These are phyloP conservation scores for Odontomachus brunneus DNA, from an alignment of 1,140 invertebrate genomes.

Conservation along the genomic window DNA sequence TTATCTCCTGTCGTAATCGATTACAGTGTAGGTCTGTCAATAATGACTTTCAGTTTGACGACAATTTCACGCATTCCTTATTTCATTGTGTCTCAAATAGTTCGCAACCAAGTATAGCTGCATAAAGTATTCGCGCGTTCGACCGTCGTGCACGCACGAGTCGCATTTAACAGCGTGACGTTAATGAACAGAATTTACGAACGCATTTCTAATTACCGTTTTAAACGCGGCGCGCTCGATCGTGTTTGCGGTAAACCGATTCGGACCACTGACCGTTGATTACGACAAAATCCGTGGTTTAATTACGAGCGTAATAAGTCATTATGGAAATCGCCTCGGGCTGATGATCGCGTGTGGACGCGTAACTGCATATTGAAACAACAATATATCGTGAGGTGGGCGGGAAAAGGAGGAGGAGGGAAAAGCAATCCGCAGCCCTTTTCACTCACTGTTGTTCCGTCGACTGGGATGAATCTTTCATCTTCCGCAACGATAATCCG, in stretches of 20 bases:
- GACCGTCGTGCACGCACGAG: too few relatives aligned
- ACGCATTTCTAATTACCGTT: conserved; percentile 51
- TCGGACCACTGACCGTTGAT: conserved; percentile 16
- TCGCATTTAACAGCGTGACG: too few relatives aligned
- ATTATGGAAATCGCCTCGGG: conserved; percentile 30
- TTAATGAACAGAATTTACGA: conserved; percentile 52
- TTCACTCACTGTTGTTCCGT: background rate
- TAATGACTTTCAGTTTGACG: too few relatives aligned
- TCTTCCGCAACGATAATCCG: background rate
- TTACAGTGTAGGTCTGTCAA: too few relatives aligned
- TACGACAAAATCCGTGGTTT: conserved; percentile 47
- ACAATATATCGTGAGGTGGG: background rate
- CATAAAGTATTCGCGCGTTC: too few relatives aligned
- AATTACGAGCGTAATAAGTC: conserved; percentile 57
- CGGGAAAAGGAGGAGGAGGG: too few relatives aligned
- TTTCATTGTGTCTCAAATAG: too few relatives aligned
- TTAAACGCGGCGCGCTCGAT: conserved; percentile 33
- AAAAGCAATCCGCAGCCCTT: background rate
- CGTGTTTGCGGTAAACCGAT: conserved; percentile 43
- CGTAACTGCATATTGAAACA: conserved; percentile 32
- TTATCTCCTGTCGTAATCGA: too few relatives aligned
- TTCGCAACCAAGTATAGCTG: too few relatives aligned
- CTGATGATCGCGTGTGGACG: conserved; percentile 11
- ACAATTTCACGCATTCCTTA: too few relatives aligned
- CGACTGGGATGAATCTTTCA: too few relatives aligned